Conservation (phyloP, 2,113 vertebrate species). For the Callospermophilus lateralis region DNA sequence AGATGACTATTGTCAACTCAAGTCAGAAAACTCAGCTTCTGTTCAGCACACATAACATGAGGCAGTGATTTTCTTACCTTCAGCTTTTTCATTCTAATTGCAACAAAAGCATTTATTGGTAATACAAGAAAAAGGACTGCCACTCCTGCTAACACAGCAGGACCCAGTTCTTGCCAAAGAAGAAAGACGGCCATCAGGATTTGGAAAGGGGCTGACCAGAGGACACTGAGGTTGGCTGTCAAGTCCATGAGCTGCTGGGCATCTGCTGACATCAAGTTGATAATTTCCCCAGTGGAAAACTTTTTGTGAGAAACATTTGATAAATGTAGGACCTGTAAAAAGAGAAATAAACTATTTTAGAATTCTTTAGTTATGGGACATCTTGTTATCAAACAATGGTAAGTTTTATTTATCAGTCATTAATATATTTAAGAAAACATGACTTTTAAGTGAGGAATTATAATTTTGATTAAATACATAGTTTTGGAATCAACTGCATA, state of each 20-base stretch:
- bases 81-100: conserved; percentile 80
- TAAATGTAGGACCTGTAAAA: conserved; percentile 81
- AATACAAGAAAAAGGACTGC: conserved; percentile 83
- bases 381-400: not conserved
- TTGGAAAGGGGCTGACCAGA: conserved; percentile 86
- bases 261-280: conserved; percentile 84
- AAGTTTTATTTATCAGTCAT: not conserved
- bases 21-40: not conserved
- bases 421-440: not conserved
- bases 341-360: conserved; percentile 46
- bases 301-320: conserved; percentile 77
- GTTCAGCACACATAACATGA: not conserved
- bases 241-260: conserved; percentile 85
- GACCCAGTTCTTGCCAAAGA: conserved; percentile 86
- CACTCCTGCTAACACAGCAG: conserved; percentile 81
- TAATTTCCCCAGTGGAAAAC: conserved; percentile 80
- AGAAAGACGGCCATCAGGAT: conserved; percentile 81
- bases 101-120: conserved; percentile 81
- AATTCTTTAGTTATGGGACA: not conserved
- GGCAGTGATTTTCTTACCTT: conserved; percentile 79
- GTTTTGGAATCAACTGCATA: not conserved
- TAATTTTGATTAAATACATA: not conserved
- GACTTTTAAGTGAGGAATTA: not conserved
- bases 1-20: not conserved
- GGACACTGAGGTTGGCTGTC: conserved; percentile 76